Evolutionary conservation across 2,888 invertebrate species (phyloP).

Genomic region (Rambutsinella grinnellia): DNA sequence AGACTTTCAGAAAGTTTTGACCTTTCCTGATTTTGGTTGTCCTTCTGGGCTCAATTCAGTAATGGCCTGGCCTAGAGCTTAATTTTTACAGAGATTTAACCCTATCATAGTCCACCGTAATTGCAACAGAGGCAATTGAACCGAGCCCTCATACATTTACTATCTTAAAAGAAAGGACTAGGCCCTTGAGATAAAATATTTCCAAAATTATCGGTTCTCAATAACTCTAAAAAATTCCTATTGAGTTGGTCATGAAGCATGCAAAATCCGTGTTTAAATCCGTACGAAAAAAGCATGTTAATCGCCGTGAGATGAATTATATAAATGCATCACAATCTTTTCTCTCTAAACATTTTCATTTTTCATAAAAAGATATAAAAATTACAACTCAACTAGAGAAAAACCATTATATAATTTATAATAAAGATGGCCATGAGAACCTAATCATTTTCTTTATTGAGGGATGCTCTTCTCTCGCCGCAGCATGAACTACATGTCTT

Average conservation of each 20-base stretch:
- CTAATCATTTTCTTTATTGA: too few species aligned
- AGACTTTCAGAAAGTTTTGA: conserved; percentile 33
- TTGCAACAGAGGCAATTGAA: too few species aligned
- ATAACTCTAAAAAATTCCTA: neutral
- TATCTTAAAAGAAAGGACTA: neutral
- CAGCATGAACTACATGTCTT: conserved; percentile 6
- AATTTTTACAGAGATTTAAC: too few species aligned
- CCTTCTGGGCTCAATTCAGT: neutral
- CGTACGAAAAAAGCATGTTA: too few species aligned
- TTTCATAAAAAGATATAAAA: neutral
- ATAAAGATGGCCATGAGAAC: too few species aligned
- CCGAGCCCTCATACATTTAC: too few species aligned
- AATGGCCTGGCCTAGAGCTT: conserved; percentile 28
- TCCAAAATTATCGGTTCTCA: neutral
- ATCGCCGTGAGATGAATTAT: conserved; percentile 37
- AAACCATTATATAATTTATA: too few species aligned
- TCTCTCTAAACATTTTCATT: neutral
- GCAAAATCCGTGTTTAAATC: conserved; percentile 18
- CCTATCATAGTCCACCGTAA: too few species aligned
- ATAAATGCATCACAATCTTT: neutral
- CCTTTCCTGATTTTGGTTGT: conserved; percentile 25
- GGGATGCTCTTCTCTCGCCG: neutral
- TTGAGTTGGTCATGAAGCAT: conserved; percentile 39
- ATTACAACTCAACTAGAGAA: too few species aligned
- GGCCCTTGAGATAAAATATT: neutral